phyloP scores from a whole-genome alignment of 2,113 vertebrate species.

The Chinchilla lanigera region DNA sequence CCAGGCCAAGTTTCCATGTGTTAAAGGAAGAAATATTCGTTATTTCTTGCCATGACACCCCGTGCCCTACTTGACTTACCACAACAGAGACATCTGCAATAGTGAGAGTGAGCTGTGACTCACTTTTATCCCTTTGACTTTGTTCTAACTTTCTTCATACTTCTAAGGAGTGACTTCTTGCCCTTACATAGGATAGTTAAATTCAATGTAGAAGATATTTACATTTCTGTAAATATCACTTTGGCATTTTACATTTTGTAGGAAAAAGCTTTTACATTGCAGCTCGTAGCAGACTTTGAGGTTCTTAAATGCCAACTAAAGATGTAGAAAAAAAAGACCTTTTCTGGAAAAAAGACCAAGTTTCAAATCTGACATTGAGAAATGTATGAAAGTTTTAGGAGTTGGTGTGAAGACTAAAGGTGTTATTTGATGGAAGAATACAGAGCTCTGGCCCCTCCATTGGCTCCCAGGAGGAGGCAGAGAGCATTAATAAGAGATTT shows the following conservation, averaged over 20 bases:
- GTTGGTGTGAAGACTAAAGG: not conserved
- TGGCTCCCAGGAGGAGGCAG: not conserved
- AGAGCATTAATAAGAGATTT: not conserved
- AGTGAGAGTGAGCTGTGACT: not conserved
- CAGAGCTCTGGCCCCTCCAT: not conserved
- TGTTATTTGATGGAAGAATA: not conserved
- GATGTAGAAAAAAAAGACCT: conserved; percentile 67
- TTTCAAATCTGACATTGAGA: conserved; percentile 64
- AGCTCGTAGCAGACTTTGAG: conserved; percentile 62
- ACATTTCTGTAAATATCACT: conserved; percentile 75
- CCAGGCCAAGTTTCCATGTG: not conserved
- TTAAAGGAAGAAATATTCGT: not conserved
- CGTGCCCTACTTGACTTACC: conserved; percentile 29
- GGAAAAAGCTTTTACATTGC: conserved; percentile 66
- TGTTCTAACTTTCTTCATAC: conserved; percentile 44
- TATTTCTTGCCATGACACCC: not conserved
- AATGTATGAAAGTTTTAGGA: conserved; percentile 39
- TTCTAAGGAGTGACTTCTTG: conserved; percentile 59
- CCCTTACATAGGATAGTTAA: conserved; percentile 60
- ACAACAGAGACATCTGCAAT: not conserved
- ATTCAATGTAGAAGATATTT: conserved; percentile 74
- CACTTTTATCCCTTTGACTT: conserved; percentile 31
- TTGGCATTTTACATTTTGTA: conserved; percentile 78
- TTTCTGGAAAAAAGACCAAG: conserved; percentile 57
- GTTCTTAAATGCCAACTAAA: conserved; percentile 75